phyloP scores from a whole-genome alignment of 2,113 vertebrate genomes.

The Scartelaos histophorus region DNA sequence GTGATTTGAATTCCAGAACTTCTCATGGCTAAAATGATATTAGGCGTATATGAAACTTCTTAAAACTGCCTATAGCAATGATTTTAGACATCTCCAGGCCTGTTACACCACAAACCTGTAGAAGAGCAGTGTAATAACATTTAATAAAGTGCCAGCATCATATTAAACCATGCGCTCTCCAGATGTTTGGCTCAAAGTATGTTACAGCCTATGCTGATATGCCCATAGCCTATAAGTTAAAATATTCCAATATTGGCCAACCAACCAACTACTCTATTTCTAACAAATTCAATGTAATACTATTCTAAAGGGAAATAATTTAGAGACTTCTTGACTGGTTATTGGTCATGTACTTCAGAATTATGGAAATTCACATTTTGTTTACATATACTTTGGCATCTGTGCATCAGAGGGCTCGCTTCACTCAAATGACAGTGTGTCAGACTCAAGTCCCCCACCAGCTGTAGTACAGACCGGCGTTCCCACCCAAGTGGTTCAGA shows the following conservation, averaged over 20 bases:
- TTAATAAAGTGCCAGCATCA: no score
- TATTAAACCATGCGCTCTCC: no score
- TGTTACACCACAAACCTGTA: no score
- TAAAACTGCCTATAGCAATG: no score
- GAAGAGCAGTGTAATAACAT: no score
- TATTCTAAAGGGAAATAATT: background rate
- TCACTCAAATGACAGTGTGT: constrained; percentile 86
- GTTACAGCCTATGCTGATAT: no score
- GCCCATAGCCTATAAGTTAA: no score
- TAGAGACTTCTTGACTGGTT: background rate
- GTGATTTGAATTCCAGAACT: background rate
- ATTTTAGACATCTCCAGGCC: no score
- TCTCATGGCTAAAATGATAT: no score
- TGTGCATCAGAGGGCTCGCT: constrained; percentile 84
- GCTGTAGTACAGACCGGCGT: constrained; percentile 86
- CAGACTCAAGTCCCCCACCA: constrained; percentile 85
- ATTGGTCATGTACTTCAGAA: background rate
- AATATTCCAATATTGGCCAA: no score
- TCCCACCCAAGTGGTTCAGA: constrained; percentile 91
- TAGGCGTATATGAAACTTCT: no score
- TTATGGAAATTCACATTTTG: background rate
- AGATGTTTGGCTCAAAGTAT: no score
- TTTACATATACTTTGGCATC: background rate
- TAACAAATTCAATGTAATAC: background rate
- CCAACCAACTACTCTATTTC: background rate